Conservation (phyloP, 2,113 vertebrate species). For the Macheiramphus alcinus region DNA sequence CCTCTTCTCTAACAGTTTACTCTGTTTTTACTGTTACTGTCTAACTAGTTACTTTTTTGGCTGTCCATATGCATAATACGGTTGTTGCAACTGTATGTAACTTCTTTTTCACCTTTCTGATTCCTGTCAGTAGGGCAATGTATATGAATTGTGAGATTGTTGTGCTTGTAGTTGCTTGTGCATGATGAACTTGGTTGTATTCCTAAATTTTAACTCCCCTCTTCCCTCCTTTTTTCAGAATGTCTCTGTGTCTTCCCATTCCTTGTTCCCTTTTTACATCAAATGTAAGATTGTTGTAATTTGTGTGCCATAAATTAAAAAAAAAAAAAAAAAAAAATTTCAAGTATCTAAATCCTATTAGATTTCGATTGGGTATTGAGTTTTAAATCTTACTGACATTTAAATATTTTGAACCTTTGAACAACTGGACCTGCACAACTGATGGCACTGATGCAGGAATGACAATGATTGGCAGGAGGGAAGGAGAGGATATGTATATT, state of each 20-base stretch:
- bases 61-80: background rate
- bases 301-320: background rate
- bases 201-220: background rate
- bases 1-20: background rate
- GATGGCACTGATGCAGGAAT: background rate
- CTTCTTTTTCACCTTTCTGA: background rate
- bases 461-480: background rate
- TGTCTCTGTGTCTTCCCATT: background rate
- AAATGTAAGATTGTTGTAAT: background rate
- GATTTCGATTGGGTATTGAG: background rate
- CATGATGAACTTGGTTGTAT: background rate
- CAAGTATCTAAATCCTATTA: background rate
- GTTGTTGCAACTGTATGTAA: background rate
- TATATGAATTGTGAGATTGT: background rate
- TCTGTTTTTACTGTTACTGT: background rate
- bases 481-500: background rate
- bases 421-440: background rate
- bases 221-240: background rate
- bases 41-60: background rate
- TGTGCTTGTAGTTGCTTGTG: background rate
- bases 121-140: background rate
- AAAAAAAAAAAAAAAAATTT: background rate
- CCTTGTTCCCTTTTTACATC: background rate
- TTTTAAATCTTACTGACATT: background rate
- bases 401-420: background rate